phyloP scores from a whole-genome alignment of 2,888 invertebrate genomes.

The Chironomus tentans region DNA sequence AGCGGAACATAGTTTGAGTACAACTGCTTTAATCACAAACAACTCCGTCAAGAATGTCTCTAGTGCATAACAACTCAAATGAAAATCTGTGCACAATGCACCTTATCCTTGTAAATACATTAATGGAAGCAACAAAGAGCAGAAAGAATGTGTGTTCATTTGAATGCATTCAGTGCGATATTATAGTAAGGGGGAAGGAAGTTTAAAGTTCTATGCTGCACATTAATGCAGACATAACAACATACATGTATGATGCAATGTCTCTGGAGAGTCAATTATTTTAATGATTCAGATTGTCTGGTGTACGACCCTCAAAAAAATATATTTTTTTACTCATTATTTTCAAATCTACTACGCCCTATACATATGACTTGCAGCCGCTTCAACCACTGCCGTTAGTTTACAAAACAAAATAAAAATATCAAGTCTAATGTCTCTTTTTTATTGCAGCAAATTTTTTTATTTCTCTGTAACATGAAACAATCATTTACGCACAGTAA shows the following conservation, averaged over 20 bases:
- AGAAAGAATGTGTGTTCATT: no score
- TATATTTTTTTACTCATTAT: background rate
- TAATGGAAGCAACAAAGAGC: no score
- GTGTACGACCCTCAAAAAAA: background rate
- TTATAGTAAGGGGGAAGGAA: background rate
- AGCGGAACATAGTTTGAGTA: no score
- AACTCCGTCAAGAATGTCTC: background rate
- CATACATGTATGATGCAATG: background rate
- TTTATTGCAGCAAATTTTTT: background rate
- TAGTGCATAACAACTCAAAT: background rate
- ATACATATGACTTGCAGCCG: background rate
- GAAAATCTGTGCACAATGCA: background rate
- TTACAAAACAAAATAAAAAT: background rate
- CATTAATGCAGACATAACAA: background rate
- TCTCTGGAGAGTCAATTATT: constrained; percentile 1
- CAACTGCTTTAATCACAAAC: no score
- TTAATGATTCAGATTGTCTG: background rate
- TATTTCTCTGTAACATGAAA: no score
- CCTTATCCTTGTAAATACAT: background rate
- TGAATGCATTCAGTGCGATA: background rate
- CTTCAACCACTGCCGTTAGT: background rate
- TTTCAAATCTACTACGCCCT: background rate
- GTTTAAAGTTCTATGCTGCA: background rate
- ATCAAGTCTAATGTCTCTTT: background rate
- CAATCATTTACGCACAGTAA: background rate